Percentiles rank a stretch among this genome's conserved stretches.
Evolutionary conservation across 2,113 vertebrate genomes (phyloP).

Genomic region (Bagarius yarrelli): DNA sequence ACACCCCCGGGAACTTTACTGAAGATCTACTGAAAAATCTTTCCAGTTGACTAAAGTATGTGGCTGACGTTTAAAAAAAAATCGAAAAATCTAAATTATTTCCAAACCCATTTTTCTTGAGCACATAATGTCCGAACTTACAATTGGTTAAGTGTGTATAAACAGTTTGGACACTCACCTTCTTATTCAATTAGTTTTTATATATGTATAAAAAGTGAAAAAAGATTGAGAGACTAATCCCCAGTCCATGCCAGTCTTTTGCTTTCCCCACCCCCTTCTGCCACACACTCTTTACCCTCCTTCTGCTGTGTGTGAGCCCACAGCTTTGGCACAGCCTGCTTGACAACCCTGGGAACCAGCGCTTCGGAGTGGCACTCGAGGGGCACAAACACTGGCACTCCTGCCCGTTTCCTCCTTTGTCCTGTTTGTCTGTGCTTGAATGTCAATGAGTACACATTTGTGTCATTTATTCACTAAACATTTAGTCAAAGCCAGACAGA

Average conservation of each 20-base stretch:
- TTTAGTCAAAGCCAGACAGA: conserved; percentile 47
- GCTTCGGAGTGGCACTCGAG: conserved; percentile 57
- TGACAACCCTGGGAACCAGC: conserved; percentile 62
- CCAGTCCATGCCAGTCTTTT: conserved; percentile 6
- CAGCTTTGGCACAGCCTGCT: conserved; percentile 51
- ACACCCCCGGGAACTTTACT: too few relatives aligned
- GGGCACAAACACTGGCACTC: conserved; percentile 56
- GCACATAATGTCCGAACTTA: too few relatives aligned
- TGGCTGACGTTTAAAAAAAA: too few relatives aligned
- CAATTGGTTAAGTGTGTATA: too few relatives aligned
- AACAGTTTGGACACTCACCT: too few relatives aligned
- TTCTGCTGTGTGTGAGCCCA: conserved; percentile 40
- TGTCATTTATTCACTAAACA: conserved; percentile 55
- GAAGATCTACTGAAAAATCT: too few relatives aligned
- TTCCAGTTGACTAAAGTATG: too few relatives aligned
- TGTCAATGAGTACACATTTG: conserved; percentile 54
- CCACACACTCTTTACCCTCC: conserved; percentile 21
- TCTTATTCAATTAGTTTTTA: neutral
- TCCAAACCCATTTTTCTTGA: too few relatives aligned
- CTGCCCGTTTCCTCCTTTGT: conserved; percentile 52
- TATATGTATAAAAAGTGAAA: neutral
- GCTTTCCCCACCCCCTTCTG: neutral
- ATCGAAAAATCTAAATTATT: too few relatives aligned
- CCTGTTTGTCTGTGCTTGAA: conserved; percentile 56
- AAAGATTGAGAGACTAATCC: neutral